phyloP scores from a whole-genome alignment of 2,797 vertebrate species.

The Rhabdophis nuchalis region DNA sequence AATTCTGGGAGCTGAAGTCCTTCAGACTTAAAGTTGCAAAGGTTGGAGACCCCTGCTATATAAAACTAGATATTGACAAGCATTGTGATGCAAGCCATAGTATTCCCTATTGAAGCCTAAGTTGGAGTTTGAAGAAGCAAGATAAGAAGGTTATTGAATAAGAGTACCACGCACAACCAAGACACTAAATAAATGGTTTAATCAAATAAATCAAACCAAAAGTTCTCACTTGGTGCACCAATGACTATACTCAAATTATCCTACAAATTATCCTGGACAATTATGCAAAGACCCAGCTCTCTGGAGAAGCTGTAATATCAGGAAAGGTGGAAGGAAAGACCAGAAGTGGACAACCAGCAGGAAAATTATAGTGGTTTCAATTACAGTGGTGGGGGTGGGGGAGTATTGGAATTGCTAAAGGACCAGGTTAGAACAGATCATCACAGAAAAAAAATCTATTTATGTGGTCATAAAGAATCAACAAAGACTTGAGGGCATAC shows the following conservation, averaged over 20 bases:
- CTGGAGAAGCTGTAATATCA: background rate
- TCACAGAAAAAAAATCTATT: too few species aligned
- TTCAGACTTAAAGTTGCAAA: too few species aligned
- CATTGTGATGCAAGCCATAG: background rate
- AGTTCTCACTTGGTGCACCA: background rate
- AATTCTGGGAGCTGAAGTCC: too few species aligned
- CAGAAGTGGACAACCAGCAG: background rate
- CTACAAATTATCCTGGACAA: background rate
- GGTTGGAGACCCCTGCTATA: too few species aligned
- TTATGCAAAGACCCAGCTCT: background rate
- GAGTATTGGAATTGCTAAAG: background rate
- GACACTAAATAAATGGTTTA: background rate
- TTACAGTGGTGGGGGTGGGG: background rate
- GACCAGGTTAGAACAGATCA: background rate
- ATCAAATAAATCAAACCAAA: background rate
- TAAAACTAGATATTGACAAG: background rate
- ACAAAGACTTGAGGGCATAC: background rate
- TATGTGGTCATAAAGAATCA: too few species aligned
- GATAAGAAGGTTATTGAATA: background rate
- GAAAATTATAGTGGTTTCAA: background rate
- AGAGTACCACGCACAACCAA: background rate
- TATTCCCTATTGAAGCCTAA: background rate
- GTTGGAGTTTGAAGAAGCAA: background rate
- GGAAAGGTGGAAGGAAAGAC: background rate
- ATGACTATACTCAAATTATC: background rate